Evolutionary conservation across 2,113 vertebrate species (phyloP).

Genomic region (Ploceus nigricollis): DNA sequence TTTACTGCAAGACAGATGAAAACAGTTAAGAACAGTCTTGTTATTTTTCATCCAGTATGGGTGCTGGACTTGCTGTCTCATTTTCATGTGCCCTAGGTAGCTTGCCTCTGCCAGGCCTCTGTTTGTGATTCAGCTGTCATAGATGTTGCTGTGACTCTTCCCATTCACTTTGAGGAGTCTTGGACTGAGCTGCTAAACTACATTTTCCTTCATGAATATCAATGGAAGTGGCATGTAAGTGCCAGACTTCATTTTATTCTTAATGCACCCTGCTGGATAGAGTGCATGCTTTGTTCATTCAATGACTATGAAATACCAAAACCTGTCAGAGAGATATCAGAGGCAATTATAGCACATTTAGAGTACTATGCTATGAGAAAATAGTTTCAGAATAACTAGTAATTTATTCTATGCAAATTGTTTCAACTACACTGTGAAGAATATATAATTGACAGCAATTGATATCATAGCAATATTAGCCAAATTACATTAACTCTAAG

Average conservation of each 20-base stretch:
- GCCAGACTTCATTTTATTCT: conserved; percentile 15
- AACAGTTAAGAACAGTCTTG: neutral
- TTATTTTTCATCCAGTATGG: neutral
- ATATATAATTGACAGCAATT: conserved; percentile 20
- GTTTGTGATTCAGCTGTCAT: neutral
- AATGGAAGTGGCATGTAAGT: neutral
- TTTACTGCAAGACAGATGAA: neutral
- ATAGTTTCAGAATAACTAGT: conserved; percentile 29
- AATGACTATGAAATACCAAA: neutral
- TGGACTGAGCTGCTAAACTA: neutral
- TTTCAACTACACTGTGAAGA: neutral
- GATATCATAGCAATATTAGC: neutral
- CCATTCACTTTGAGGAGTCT: neutral
- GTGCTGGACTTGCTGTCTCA: neutral
- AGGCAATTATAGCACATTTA: conserved; percentile 48
- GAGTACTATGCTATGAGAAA: neutral
- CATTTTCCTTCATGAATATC: neutral
- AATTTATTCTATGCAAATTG: conserved; percentile 39
- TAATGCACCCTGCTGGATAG: neutral
- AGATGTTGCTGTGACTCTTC: neutral
- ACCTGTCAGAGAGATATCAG: conserved; percentile 13
- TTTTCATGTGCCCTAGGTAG: neutral
- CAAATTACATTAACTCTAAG: neutral
- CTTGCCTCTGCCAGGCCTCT: neutral
- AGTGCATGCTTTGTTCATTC: neutral